Evolutionary conservation across 2,888 invertebrate species (phyloP), one percentile per base, ranked within the genome.

Genomic region (Cryptocephalus moraei): DNA sequence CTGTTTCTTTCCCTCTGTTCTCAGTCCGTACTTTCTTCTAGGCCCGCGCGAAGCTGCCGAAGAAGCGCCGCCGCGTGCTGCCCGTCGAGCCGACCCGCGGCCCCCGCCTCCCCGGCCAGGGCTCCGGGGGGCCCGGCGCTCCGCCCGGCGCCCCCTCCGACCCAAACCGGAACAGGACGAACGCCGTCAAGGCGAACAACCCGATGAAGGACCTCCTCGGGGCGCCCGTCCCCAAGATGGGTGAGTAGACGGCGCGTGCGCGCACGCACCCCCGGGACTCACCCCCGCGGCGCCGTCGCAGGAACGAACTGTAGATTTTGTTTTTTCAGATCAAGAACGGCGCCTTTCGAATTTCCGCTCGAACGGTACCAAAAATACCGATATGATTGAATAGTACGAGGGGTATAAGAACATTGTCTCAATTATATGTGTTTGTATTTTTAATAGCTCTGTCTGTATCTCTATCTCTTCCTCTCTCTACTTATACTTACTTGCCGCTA

Each of bases 31-130:
- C 14, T 40, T 40, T 40, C 10, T 39, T 55, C 33, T 78, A 96
- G 80, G 99, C 99, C 56, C 79, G 99, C 65, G 95, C 96, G 52
- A 99, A 99, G 75, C 80, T 99, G 73, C 99, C 99, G 54, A 99
- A 99, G 79, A 96, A 96, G 76, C 78, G 97, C 58, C 80, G 99
- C 74, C 81, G 96, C 67, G 96, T 99, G 57, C 76, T 97, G 68
- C 95, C 95, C 49, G 94, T 96, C 52, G 97, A 97, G 70, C 92
- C 91, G 58, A 84, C 90, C 22, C 75, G 89, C 62, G 84, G 81
- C 49, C 82, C 84, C 4, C 73, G 76, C 55, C 65, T 76, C 56
- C 76, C 77, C 58, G 68, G 72, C n/a, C 66, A 66, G 50, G 60
- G 62, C 8, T 62, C 66, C 50, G 59, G 62, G 8, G 63, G 64